Conservation (phyloP, 2,113 vertebrate genomes). For the Ictalurus punctatus region DNA sequence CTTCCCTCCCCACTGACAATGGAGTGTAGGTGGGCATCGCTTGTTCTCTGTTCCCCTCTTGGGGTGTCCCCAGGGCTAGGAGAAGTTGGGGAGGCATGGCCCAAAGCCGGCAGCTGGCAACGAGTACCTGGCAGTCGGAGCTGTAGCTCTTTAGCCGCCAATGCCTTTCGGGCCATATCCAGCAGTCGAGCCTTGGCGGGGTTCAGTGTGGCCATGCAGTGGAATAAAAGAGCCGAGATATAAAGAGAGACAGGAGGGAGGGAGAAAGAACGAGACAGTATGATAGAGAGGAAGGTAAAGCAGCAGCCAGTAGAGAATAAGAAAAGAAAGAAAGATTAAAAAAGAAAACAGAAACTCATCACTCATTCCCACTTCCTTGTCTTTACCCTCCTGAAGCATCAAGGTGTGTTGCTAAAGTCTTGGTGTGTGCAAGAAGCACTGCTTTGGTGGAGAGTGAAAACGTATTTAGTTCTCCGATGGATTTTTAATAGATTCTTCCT, state of each 20-base stretch:
- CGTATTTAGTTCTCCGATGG: slow-evolving; percentile 46
- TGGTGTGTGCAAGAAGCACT: slow-evolving; percentile 50
- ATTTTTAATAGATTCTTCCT: slow-evolving; percentile 44
- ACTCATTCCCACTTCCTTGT: slow-evolving; percentile 59
- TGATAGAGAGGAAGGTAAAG: slow-evolving; percentile 46
- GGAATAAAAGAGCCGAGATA: slow-evolving; percentile 54
- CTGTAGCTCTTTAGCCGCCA: slow-evolving; percentile 41
- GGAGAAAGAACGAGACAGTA: slow-evolving; percentile 55
- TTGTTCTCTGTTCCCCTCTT: slow-evolving; percentile 61
- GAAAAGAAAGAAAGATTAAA: slow-evolving; percentile 59
- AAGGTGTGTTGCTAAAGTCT: slow-evolving; percentile 64
- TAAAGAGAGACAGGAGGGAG: slow-evolving; percentile 51
- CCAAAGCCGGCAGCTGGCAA: slow-evolving; percentile 62
- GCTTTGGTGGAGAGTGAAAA: slow-evolving; percentile 62
- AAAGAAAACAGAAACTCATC: slow-evolving; percentile 25
- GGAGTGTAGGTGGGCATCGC: slow-evolving; percentile 62
- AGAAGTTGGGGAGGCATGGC: slow-evolving; percentile 65
- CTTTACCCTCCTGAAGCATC: slow-evolving; percentile 70
- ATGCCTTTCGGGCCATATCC: slow-evolving; percentile 42
- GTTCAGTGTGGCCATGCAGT: slow-evolving; percentile 37
- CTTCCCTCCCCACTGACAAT: slow-evolving; percentile 66
- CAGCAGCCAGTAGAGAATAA: slow-evolving; percentile 39
- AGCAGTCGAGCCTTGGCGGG: slow-evolving; percentile 15
- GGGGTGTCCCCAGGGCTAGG: slow-evolving; percentile 52
- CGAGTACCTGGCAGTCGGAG: slow-evolving; percentile 55